Percentiles rank a stretch among this genome's conserved stretches.
Evolutionary conservation across 2,113 vertebrate genomes (phyloP).

Genomic region (Indicator indicator): DNA sequence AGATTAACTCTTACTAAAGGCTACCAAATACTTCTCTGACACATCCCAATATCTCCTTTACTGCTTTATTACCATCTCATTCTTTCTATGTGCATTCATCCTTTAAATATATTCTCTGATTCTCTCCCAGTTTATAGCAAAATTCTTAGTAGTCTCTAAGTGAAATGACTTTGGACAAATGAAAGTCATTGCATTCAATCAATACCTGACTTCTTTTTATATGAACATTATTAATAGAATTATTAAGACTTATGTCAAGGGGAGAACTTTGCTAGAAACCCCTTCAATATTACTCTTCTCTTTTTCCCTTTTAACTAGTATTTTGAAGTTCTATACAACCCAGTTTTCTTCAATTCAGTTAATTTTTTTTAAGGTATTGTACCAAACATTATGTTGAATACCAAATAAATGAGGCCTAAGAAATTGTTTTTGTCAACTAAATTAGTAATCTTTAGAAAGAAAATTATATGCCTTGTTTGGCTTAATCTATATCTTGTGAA

Average conservation of each 20-base stretch:
- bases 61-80: not conserved
- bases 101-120: not conserved
- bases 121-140: not conserved
- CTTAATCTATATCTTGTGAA: accelerated
- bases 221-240: not conserved
- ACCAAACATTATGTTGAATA: not conserved
- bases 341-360: not conserved
- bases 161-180: not conserved
- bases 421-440: not conserved
- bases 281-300: not conserved
- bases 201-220: not conserved
- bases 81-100: not conserved
- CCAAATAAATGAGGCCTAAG: not conserved
- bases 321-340: not conserved
- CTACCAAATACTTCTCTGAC: not conserved
- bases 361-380: not conserved
- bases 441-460: not conserved
- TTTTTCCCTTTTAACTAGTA: not conserved
- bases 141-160: not conserved
- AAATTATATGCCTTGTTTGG: accelerated
- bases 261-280: not conserved
- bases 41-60: not conserved
- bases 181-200: not conserved
- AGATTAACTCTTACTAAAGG: not conserved
- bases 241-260: not conserved